Evolutionary conservation across 1,140 invertebrate species (phyloP), one percentile per base, ranked within the genome.

Genomic region (Plutomurus gul): DNA sequence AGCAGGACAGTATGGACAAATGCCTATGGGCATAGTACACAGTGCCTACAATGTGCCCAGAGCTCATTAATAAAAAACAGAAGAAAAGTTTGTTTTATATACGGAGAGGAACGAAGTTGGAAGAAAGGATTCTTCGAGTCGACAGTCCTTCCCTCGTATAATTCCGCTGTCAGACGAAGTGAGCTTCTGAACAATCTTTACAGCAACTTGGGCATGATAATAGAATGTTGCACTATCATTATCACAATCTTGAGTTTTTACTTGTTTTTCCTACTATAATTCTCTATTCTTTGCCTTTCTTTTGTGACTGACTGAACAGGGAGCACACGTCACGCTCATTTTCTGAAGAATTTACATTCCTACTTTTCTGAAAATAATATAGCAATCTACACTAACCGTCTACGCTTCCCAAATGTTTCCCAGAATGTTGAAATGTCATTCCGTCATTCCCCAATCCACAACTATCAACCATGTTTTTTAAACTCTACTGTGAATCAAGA

Each of bases 211-310:
- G 40, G 36, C 37, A 72, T 40, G 70, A 72, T 72, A 72, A 72
- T 72, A 72, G 70, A 72, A 72, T 72, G 70, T 72, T 72, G 33
- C 25, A 43, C 70, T 25, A 72, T 72, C 70, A 72, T 72, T 72
- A 72, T 46, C 70, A 72, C 70, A 37, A 72, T 72, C 70, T 40
- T 18, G 22, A 72, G n/a, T 72, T 72, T 72, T 72, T 46, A 22
- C 36, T 72, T 20, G 16, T 56, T 56, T 56, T 27, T 56, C 22
- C 49, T 56, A 20, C 18, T 56, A 56, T 22, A 5, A 22, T 72
- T 16, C 20, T 65, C 56, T 65, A 65, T 16, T 65, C 56, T 65
- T 33, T 65, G 56, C 27, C 27, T 65, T 65, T 18, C 18, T 16
- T 65, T 65, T 33, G 56, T 65, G 27, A 65, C 27, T 65, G 56